phyloP scores from a whole-genome alignment of 1,140 invertebrate species.

The Nylanderia fulva region DNA sequence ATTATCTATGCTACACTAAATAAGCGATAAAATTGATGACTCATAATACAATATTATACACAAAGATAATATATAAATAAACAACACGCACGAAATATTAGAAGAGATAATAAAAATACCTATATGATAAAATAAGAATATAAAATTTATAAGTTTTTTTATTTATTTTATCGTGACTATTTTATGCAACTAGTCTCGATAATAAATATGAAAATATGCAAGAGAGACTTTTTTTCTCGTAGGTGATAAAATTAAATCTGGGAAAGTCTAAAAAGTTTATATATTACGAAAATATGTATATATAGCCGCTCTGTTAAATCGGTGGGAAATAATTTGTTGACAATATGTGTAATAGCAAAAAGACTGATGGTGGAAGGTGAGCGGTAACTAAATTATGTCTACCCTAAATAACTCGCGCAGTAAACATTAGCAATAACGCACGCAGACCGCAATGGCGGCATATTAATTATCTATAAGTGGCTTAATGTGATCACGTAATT shows the following conservation, averaged over 20 bases:
- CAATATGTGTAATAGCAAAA: conserved; percentile 42
- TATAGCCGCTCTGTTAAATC: conserved; percentile 10
- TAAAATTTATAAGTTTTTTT: not conserved
- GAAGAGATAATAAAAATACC: too few relatives aligned
- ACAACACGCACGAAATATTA: too few relatives aligned
- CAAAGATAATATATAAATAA: not conserved
- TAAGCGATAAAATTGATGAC: too few relatives aligned
- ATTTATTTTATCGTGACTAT: not conserved
- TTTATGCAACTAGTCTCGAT: not conserved
- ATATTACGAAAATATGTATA: not conserved
- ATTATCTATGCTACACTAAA: not conserved
- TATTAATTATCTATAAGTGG: conserved; percentile 45
- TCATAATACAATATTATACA: too few relatives aligned
- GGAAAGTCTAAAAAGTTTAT: not conserved
- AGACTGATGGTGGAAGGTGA: conserved; percentile 19
- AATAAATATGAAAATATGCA: not conserved
- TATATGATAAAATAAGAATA: not conserved
- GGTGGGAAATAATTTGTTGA: conserved; percentile 13
- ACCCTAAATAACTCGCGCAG: conserved; percentile 1
- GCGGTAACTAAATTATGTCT: conserved; percentile 50
- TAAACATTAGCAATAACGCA: conserved; percentile 45
- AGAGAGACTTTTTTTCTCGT: not conserved
- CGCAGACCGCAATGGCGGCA: not conserved
- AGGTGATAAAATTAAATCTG: not conserved
- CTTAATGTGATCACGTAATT: conserved; percentile 24